Evolutionary conservation across 2,888 invertebrate genomes (phyloP).

Genomic region (Drosophila quasianomalipes): DNA sequence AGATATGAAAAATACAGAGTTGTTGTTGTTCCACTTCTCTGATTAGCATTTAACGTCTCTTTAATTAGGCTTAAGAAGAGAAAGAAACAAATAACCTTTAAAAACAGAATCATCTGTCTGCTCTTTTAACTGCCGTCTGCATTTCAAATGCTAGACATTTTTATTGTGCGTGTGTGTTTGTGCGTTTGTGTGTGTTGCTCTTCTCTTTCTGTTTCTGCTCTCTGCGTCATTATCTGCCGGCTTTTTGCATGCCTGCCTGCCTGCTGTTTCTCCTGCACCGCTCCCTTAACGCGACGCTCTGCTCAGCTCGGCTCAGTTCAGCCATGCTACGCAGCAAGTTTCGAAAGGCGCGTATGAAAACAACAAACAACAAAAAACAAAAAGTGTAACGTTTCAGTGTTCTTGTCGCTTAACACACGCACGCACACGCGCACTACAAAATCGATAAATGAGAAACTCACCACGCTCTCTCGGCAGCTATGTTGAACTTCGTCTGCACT

Average conservation of each 20-base stretch:
- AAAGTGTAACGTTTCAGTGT: slow-evolving; percentile 42
- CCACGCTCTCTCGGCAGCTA: slow-evolving; percentile 32
- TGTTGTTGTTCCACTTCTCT: background rate
- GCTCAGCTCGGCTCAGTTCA: background rate
- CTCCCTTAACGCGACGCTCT: slow-evolving; percentile 22
- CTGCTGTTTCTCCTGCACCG: slow-evolving; percentile 7
- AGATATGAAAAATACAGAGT: background rate
- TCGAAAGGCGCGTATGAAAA: slow-evolving; percentile 45
- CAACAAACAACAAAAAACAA: slow-evolving; percentile 49
- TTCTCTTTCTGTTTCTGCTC: slow-evolving; percentile 29
- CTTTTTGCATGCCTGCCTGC: slow-evolving; percentile 50
- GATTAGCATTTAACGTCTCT: background rate
- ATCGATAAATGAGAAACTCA: slow-evolving; percentile 67
- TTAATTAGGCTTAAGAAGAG: background rate
- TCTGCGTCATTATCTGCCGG: slow-evolving; percentile 53
- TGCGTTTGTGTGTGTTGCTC: background rate
- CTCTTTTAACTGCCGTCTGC: slow-evolving; percentile 23
- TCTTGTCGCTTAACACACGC: slow-evolving; percentile 49
- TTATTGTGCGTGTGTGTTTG: slow-evolving; percentile 18
- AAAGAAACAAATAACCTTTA: background rate
- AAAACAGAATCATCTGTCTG: slow-evolving; percentile 48
- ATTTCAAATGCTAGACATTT: slow-evolving; percentile 21
- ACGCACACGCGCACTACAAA: slow-evolving; percentile 47
- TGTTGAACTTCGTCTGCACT: slow-evolving; percentile 32
- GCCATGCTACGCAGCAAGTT: slow-evolving; percentile 10